phyloP scores from a whole-genome alignment of 2,888 invertebrate species.

The Hirtodrosophila cameraria region DNA sequence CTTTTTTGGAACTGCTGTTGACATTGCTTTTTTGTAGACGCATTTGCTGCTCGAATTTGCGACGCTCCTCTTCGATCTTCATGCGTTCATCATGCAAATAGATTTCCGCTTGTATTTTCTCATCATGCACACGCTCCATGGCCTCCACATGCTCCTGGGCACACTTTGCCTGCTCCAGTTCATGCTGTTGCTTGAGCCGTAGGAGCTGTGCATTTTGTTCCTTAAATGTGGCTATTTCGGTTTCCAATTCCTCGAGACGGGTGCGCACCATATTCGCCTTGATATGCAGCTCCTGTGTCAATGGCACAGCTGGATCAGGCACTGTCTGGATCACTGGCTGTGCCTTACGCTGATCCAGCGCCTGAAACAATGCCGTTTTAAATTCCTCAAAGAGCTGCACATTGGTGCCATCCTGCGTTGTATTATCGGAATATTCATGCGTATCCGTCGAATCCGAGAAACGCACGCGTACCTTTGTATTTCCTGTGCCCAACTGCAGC shows the following conservation, averaged over 20 bases:
- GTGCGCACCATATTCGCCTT: slow-evolving; percentile 82
- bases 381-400: slow-evolving; percentile 75
- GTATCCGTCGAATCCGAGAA: slow-evolving; percentile 78
- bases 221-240: slow-evolving; percentile 86
- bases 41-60: slow-evolving; percentile 88
- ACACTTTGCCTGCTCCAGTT: slow-evolving; percentile 87
- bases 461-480: slow-evolving; percentile 65
- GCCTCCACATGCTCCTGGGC: slow-evolving; percentile 86
- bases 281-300: slow-evolving; percentile 64
- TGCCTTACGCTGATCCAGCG: slow-evolving; percentile 62
- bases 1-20: slow-evolving; percentile 89
- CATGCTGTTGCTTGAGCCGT: slow-evolving; percentile 87
- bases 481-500: slow-evolving; percentile 37
- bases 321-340: slow-evolving; percentile 5
- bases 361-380: slow-evolving; percentile 73
- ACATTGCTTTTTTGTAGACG: slow-evolving; percentile 88
- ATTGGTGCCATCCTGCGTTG: slow-evolving; percentile 49
- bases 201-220: slow-evolving; percentile 85
- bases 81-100: slow-evolving; percentile 89
- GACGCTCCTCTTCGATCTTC: slow-evolving; percentile 88
- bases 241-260: slow-evolving; percentile 88
- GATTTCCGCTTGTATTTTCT: slow-evolving; percentile 87
- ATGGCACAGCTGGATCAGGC: slow-evolving; percentile 32
- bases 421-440: slow-evolving; percentile 67
- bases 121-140: slow-evolving; percentile 87